phyloP scores from a whole-genome alignment of 2,113 vertebrate genomes.

The Centropus unirufus region DNA sequence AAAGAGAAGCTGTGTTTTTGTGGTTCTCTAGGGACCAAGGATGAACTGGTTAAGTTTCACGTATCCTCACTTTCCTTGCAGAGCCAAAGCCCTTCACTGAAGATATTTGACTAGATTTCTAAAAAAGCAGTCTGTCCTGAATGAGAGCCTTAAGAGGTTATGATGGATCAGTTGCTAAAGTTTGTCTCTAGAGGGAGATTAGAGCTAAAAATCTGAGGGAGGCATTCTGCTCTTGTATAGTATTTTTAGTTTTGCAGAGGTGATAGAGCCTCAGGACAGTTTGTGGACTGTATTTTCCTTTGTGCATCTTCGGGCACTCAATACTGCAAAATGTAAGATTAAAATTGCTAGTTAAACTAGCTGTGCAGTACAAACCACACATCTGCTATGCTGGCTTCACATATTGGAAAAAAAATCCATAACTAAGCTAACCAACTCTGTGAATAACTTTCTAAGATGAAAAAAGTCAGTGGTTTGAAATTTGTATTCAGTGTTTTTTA shows the following conservation, averaged over 20 bases:
- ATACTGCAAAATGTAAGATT: background rate
- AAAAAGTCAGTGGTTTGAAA: background rate
- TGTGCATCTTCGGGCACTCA: background rate
- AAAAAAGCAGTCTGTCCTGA: background rate
- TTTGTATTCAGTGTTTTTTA: background rate
- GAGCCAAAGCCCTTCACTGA: background rate
- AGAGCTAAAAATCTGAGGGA: background rate
- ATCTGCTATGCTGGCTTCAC: background rate
- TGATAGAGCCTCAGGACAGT: background rate
- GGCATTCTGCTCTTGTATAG: background rate
- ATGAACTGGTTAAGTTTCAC: background rate
- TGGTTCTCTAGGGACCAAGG: background rate
- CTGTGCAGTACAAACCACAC: background rate
- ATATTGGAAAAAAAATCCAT: background rate
- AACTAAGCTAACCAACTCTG: background rate
- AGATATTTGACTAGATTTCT: background rate
- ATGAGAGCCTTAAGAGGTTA: background rate
- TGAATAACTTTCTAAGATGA: background rate
- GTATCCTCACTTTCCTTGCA: background rate
- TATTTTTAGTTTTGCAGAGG: background rate
- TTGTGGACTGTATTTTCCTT: background rate
- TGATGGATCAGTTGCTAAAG: background rate
- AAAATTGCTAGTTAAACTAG: background rate
- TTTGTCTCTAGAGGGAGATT: constrained; percentile 56
- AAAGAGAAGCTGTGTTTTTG: background rate